Percentiles rank a stretch among this genome's conserved stretches.
These are phyloP conservation scores for Gallinago undulata DNA, from an alignment of 2,113 vertebrate species.

Conservation along the genomic window DNA sequence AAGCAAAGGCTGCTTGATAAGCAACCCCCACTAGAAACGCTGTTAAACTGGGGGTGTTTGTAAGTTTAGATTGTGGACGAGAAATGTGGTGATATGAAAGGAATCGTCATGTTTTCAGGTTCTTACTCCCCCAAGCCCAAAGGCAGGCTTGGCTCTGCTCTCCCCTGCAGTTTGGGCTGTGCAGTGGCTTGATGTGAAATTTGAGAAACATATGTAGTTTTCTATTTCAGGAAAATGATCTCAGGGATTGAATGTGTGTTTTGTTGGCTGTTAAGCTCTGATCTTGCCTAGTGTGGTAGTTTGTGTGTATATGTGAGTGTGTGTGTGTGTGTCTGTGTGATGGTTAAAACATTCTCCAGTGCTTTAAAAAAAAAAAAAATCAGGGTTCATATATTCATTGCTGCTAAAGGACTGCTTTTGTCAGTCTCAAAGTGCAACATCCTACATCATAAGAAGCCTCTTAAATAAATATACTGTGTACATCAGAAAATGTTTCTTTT, in stretches of 20 bases:
- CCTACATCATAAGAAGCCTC: conserved; percentile 9
- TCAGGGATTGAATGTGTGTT: conserved; percentile 77
- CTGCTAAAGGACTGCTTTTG: neutral
- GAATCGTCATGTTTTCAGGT: conserved; percentile 54
- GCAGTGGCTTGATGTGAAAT: conserved; percentile 84
- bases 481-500: conserved; percentile 26
- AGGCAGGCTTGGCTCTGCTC: conserved; percentile 68
- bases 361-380: neutral
- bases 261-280: conserved; percentile 78
- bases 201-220: conserved; percentile 84
- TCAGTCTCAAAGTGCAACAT: neutral
- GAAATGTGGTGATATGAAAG: conserved; percentile 61
- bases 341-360: conserved; percentile 60
- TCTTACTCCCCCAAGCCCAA: conserved; percentile 33
- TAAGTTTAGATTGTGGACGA: conserved; percentile 67
- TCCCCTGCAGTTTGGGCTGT: conserved; percentile 71
- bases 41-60: conserved; percentile 48
- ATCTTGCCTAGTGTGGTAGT: conserved; percentile 78
- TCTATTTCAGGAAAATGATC: conserved; percentile 87
- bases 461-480: conserved; percentile 6
- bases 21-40: conserved; percentile 58
- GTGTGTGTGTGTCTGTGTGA: conserved; percentile 50
- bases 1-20: conserved; percentile 80
- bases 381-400: conserved; percentile 39
- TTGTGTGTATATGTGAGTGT: neutral